Evolutionary conservation across 2,797 vertebrate species (phyloP).

Genomic region (Callimico goeldii): DNA sequence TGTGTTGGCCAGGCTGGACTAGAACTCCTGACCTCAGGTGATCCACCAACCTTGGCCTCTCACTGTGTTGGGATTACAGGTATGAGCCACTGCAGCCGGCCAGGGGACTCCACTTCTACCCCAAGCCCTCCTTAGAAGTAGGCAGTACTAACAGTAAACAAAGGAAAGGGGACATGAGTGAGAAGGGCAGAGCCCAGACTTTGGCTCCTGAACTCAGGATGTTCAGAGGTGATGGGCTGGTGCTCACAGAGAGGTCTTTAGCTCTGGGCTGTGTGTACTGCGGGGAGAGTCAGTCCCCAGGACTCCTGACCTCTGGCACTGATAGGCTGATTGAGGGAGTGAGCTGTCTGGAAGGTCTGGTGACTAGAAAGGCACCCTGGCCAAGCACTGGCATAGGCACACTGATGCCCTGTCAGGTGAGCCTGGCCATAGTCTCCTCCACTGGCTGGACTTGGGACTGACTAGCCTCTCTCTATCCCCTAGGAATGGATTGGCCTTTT

Average conservation of each 20-base stretch:
- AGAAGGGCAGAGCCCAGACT: background rate
- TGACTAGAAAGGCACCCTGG: background rate
- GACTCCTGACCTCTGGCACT: background rate
- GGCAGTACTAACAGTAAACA: background rate
- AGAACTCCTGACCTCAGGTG: too few species aligned
- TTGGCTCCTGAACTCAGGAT: background rate
- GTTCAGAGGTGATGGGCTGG: background rate
- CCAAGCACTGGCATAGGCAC: background rate
- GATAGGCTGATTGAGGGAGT: background rate
- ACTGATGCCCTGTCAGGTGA: background rate
- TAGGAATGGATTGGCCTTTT: background rate
- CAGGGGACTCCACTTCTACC: background rate
- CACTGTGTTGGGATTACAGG: too few species aligned
- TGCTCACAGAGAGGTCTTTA: background rate
- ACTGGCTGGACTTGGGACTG: background rate
- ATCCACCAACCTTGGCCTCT: too few species aligned
- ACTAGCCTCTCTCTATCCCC: background rate
- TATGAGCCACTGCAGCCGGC: too few species aligned
- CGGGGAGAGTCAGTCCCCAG: background rate
- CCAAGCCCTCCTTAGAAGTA: background rate
- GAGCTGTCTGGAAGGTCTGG: background rate
- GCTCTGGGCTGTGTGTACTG: background rate
- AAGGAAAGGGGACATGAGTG: background rate
- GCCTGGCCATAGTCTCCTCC: background rate
- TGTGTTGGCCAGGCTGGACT: too few species aligned